These are phyloP conservation scores for Corythaixoides concolor DNA, from an alignment of 2,113 vertebrate genomes.

Conservation along the genomic window DNA sequence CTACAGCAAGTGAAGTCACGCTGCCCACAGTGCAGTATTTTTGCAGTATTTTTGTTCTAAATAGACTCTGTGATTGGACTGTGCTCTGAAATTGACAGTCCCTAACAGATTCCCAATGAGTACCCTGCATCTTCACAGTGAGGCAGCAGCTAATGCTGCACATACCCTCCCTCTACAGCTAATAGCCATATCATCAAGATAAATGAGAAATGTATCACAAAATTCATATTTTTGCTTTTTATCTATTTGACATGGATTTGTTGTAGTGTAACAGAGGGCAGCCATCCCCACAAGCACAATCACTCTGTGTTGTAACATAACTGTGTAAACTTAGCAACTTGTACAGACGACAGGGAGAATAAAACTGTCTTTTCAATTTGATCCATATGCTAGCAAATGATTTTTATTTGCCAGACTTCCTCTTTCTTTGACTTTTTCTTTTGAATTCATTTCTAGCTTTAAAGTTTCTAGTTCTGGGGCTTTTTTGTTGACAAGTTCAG, in stretches of 20 bases:
- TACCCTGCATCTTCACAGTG: background rate
- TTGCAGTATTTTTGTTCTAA: background rate
- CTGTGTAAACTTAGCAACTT: background rate
- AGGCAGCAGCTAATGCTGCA: background rate
- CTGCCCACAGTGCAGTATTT: background rate
- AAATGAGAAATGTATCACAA: background rate
- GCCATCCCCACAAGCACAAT: background rate
- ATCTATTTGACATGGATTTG: background rate
- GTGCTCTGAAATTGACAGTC: background rate
- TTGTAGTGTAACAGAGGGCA: background rate
- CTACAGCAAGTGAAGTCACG: background rate
- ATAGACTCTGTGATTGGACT: background rate
- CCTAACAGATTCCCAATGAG: background rate
- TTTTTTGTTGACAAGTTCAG: background rate
- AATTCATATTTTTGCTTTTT: background rate
- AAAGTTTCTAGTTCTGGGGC: background rate
- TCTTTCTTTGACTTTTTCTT: background rate
- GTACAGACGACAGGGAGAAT: background rate
- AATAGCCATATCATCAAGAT: background rate
- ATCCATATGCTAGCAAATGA: background rate
- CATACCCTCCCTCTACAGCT: background rate
- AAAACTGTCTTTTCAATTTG: background rate
- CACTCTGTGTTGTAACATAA: background rate
- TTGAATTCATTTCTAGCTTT: background rate
- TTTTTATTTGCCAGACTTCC: background rate